These are phyloP conservation scores for Pseudolaguvia tuberculata DNA, from an alignment of 2,113 vertebrate species.

Conservation along the genomic window DNA sequence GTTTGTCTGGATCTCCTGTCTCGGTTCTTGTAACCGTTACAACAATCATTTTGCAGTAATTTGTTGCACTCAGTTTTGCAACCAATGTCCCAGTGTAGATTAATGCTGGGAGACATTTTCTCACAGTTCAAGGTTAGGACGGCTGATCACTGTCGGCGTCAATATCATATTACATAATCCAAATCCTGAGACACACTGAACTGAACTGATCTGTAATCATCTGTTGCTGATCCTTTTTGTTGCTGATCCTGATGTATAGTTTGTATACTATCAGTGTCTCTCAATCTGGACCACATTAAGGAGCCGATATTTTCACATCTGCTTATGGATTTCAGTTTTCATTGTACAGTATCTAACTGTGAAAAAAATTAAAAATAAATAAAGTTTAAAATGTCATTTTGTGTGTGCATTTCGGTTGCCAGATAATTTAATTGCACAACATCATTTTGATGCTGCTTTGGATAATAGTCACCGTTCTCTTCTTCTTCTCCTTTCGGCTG, in stretches of 20 bases:
- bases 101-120: conserved; percentile 6
- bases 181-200: conserved; percentile 56
- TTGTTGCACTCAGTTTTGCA: background rate
- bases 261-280: conserved; percentile 44
- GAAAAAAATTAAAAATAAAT: conserved; percentile 57
- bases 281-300: conserved; percentile 43
- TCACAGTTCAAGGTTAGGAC: background rate
- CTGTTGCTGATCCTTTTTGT: background rate
- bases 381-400: too few species aligned
- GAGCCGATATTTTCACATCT: conserved; percentile 52
- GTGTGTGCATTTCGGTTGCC: too few species aligned
- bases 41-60: too few species aligned
- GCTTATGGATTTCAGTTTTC: conserved; percentile 56
- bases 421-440: too few species aligned
- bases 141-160: background rate
- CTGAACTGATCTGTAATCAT: conserved; percentile 41
- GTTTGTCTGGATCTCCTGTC: background rate
- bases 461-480: too few species aligned
- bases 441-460: too few species aligned
- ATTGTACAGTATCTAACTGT: conserved; percentile 60
- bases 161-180: background rate
- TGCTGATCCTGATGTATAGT: background rate
- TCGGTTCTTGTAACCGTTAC: background rate
- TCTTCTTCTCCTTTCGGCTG: too few species aligned
- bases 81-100: background rate